phyloP scores from a whole-genome alignment of 1,140 invertebrate species.

The Drosophila tani region DNA sequence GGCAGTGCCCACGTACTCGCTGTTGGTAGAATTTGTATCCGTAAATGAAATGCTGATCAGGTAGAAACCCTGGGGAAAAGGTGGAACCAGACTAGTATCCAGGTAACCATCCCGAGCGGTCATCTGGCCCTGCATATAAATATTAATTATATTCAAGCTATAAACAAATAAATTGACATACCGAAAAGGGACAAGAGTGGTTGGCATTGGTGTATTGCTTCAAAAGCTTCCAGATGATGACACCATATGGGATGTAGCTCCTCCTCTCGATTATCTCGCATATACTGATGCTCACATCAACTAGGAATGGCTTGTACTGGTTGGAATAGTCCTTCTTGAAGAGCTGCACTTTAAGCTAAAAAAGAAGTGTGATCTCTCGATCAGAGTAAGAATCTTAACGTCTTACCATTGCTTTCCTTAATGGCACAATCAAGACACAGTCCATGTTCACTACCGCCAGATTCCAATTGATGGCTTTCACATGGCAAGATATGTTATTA shows the following conservation, averaged over 20 bases:
- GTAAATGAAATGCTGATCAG: neutral
- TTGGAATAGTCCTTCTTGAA: slow-evolving; percentile 44
- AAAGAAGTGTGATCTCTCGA: neutral
- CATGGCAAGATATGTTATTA: neutral
- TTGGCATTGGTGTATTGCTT: slow-evolving; percentile 37
- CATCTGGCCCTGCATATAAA: slow-evolving; percentile 18
- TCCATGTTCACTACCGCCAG: slow-evolving; percentile 26
- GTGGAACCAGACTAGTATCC: slow-evolving; percentile 11
- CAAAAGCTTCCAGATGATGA: neutral
- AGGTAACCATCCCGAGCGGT: slow-evolving; percentile 1
- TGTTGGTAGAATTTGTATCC: slow-evolving; percentile 8
- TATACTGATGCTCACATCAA: slow-evolving; percentile 15
- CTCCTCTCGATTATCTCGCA: slow-evolving; percentile 23
- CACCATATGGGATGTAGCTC: slow-evolving; percentile 27
- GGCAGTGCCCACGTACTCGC: slow-evolving; percentile 3
- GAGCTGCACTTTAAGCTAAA: slow-evolving; percentile 8
- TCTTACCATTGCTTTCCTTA: slow-evolving; percentile 14
- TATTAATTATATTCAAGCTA: neutral
- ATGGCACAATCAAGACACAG: neutral
- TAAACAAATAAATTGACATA: neutral
- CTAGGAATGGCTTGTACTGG: slow-evolving; percentile 42
- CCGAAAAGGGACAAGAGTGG: slow-evolving; percentile 40
- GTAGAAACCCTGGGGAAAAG: slow-evolving; percentile 30
- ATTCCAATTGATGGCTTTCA: slow-evolving; percentile 49
- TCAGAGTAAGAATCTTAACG: neutral